Base-by-base conservation (phyloP, 2,797 vertebrate genomes). In the Notolepis coatsorum region DNA sequence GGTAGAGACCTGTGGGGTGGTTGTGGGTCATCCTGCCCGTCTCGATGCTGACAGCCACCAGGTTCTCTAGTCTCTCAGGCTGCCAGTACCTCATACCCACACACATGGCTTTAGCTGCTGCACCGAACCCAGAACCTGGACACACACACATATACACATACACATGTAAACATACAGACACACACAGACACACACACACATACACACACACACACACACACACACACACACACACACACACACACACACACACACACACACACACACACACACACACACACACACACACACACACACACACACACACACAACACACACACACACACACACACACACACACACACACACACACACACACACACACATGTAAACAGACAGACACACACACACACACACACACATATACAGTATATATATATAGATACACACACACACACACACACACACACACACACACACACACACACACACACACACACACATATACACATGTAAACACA, bases 11-110 rank as follows among this genome's bases (percentile, higher is more conserved):
- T 95, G 95, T 98, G 5, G 97, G 97, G 17, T 99, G 97, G 85
- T 99, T 98, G 39, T 99, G 98, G n/a, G 97, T 99, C 97, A 99
- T 99, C 59, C 97, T 90, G 42, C 98, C 98, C 0, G 91, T 93
- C 85, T 99, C 97, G 7, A 96, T 91, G 93, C 97, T 96, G 89
- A 99, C 97, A 92, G 98, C 96, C 56, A 99, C 90, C 8, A 99
- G 91, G 13, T 79, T 95, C 58, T 96, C 93, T 71, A 97, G 84
- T 61, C 94, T 93, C 15, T 96, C 96, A 0, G 96, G 94, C 80
- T 96, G 95, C 95, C 97, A 98, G 90, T 98, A 99, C 43, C 95
- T 90, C 96, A 99, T 97, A 5, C 98, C 98, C 3, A 99, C 91
- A 75, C 96, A 98, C 96, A 99, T 96, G 23, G 96, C 95, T 78